Base-by-base conservation (phyloP, 2,797 vertebrate species). In the Rhinichthys osculus region DNA sequence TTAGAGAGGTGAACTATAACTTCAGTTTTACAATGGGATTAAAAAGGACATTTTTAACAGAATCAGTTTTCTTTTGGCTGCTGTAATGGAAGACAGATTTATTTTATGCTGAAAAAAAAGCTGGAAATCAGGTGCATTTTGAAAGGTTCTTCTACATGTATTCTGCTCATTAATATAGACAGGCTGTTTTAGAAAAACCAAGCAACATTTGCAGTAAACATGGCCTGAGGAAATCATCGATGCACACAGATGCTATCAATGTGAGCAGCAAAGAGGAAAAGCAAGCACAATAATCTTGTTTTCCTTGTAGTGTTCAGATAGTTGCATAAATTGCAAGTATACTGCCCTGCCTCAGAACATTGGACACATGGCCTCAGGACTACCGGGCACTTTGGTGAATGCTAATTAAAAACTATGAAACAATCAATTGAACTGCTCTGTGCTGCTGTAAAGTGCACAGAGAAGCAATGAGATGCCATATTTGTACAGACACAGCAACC, bases 371-470 rank as follows among this genome's bases (percentile, higher is more conserved):
- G 78, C 76, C 64, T 78, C 44, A 67, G 81, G 33, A 78, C 67
- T 44, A 78, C 27, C 50, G 42, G 73, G 42, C 74, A 78, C 76
- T 87, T 88, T 59, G 72, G 66, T 85, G 84, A 87, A 83, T 85
- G 84, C 83, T 87, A 88, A 90, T 89, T 88, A 87, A 88, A 81
- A 89, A 78, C 81, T 80, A 82, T 84, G 88, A 87, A 74, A 82
- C 76, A 79, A 86, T 87, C 86, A 80, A 87, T 66, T 76, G 74
- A 82, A 77, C 30, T 21, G 70, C 64, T 77, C 74, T 82, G 27
- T 83, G 81, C 47, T 80, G 27, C 44, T 79, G 52, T 40, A 72
- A 83, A 85, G 47, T 82, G 64, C 17, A 44, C 21, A 35, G 62
- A 52, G 47, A 70, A 85, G 80, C 80, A 70, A 57, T 76, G 27